Evolutionary conservation across 2,888 invertebrate species (phyloP).

Genomic region (Rotaria socialis): DNA sequence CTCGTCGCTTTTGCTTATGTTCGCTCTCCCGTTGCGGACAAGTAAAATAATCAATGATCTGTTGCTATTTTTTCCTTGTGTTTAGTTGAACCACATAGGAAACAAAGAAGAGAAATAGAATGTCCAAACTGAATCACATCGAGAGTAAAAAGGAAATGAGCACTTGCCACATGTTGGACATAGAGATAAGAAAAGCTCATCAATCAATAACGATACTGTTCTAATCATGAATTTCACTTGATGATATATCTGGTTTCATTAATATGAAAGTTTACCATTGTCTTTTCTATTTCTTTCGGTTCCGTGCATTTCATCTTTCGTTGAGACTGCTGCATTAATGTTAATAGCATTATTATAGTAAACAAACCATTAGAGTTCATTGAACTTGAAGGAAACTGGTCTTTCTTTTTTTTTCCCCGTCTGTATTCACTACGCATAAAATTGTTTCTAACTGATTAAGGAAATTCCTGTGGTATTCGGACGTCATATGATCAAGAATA

Average conservation of each 20-base stretch:
- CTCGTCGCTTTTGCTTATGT: background rate
- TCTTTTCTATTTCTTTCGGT: background rate
- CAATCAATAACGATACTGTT: background rate
- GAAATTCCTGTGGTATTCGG: too few species aligned
- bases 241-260: background rate
- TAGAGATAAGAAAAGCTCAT: conserved; percentile 8
- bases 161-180: background rate
- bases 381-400: background rate
- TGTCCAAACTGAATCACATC: background rate
- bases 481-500: too few species aligned
- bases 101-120: background rate
- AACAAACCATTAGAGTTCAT: background rate
- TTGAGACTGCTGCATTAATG: background rate
- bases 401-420: background rate
- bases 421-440: background rate
- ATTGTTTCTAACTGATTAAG: background rate
- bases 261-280: background rate
- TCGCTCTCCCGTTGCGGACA: conserved; percentile 19
- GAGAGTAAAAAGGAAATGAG: background rate
- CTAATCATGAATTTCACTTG: background rate
- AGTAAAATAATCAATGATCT: conserved; percentile 29
- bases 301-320: background rate
- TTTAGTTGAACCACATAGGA: background rate
- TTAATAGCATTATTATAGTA: background rate
- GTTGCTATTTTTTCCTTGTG: background rate